phyloP scores from a whole-genome alignment of 2,888 invertebrate species.

The Arctia plantaginis region DNA sequence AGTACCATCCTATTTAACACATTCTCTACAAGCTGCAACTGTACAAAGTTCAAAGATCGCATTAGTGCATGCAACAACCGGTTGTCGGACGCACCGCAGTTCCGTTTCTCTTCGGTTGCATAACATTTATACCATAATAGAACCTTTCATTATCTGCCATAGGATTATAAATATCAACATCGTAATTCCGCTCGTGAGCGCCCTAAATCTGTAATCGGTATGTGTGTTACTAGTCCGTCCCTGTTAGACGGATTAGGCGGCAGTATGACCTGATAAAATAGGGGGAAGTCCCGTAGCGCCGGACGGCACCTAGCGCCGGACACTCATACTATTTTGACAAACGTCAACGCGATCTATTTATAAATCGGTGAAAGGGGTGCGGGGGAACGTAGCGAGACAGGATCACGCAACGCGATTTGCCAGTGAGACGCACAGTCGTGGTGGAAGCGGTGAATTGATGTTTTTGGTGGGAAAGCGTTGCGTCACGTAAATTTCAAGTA shows the following conservation, averaged over 20 bases:
- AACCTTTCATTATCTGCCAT: slow-evolving; percentile 6
- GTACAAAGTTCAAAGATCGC: slow-evolving; percentile 38
- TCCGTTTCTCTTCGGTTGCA: slow-evolving; percentile 31
- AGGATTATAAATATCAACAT: slow-evolving; percentile 16
- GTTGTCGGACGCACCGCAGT: slow-evolving; percentile 32
- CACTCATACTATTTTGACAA: too few species aligned
- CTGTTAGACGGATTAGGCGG: slow-evolving; percentile 10
- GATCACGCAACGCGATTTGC: too few species aligned
- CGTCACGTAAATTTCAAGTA: too few species aligned
- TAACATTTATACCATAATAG: slow-evolving; percentile 29
- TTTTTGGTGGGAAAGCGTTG: too few species aligned
- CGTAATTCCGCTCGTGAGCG: slow-evolving; percentile 11
- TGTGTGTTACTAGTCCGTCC: slow-evolving; percentile 17
- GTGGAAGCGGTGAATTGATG: too few species aligned
- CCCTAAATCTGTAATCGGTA: slow-evolving; percentile 22
- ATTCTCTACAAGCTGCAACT: slow-evolving; percentile 24
- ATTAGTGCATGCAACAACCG: slow-evolving; percentile 35
- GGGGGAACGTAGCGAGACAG: too few species aligned
- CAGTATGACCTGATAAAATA: slow-evolving; percentile 7
- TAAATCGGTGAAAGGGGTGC: too few species aligned
- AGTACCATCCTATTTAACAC: slow-evolving; percentile 8
- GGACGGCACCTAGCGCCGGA: too few species aligned
- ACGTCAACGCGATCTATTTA: too few species aligned
- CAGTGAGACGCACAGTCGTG: too few species aligned
- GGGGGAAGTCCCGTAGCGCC: too few species aligned